These are phyloP conservation scores for Corythoichthys intestinalis DNA, from an alignment of 2,113 vertebrate genomes.

Conservation along the genomic window DNA sequence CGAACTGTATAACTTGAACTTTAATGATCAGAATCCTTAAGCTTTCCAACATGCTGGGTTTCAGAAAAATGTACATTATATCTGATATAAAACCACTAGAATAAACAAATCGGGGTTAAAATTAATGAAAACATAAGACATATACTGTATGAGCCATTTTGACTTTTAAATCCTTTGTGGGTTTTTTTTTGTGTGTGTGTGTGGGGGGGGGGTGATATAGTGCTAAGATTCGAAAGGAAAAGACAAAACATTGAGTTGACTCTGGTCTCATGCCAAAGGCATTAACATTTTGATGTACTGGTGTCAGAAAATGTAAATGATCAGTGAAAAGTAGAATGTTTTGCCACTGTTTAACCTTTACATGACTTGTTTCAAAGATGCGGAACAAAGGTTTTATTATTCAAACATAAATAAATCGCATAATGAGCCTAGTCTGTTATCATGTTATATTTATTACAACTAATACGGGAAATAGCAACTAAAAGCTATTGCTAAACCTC, in stretches of 20 bases:
- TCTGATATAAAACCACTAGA: background rate
- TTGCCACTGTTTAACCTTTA: constrained; percentile 24
- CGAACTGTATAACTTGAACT: background rate
- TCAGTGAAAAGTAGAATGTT: constrained; percentile 17
- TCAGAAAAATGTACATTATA: background rate
- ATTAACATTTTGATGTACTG: constrained; percentile 10
- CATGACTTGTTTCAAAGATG: constrained; percentile 21
- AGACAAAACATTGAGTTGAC: constrained; percentile 12
- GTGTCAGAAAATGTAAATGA: constrained; percentile 42
- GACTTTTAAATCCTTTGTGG: background rate
- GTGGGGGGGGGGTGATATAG: constrained; percentile 9
- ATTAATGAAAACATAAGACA: background rate
- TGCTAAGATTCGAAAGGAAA: constrained; percentile 26
- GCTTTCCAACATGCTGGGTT: constrained; percentile 17
- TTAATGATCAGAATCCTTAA: constrained; percentile 23
- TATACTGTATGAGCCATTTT: constrained; percentile 3
- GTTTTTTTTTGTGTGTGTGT: constrained; percentile 7
- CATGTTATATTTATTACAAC: constrained; percentile 18
- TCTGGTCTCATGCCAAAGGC: constrained; percentile 43
- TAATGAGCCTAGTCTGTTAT: background rate
- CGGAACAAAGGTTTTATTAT: constrained; percentile 12
- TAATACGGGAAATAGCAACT: constrained; percentile 7
- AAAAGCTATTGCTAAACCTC: constrained; percentile 7
- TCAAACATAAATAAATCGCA: constrained; percentile 18
- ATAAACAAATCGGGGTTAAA: background rate